Base-by-base conservation (phyloP, 2,113 vertebrate genomes). In the Tinamus guttatus region DNA sequence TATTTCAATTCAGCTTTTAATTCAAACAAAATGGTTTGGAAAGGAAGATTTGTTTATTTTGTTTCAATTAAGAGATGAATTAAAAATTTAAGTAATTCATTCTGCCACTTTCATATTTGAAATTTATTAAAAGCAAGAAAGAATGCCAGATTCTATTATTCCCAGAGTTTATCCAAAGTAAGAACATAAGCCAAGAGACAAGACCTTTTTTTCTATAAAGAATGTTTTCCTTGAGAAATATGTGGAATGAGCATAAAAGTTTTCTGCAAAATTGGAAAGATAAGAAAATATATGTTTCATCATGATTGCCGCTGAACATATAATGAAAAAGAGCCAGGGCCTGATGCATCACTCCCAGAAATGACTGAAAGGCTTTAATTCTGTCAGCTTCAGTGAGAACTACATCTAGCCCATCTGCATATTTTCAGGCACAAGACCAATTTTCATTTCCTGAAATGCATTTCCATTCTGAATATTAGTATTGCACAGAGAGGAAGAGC, bases 371-470 rank as follows among this genome's bases (percentile, higher is more conserved):
- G 12, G 8, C 6, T 81, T 92, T 59, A 52, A 69, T 94, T 94
- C 89, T 67, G 67, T 62, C 71, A 69, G 63, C 19, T 89, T 87
- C 79, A 64, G 19, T n/a, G 91, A 94, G 89, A 95, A 56, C 1
- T 88, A 56, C 54, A 63, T 89, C 7, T 18, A 74, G 27, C 24
- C 79, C 87, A 94, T 89, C 79, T 91, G 64, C 32, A 38, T 87
- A 71, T 85, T 94, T 93, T 89, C 81, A 87, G 91, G 92, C 93
- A 93, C 28, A 70, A 82, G 32, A 91, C 90, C 85, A 96, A 87
- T 77, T 89, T 89, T 94, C 71, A 93, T 96, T 97, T 97, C 94
- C 94, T 95, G 96, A 81, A 3, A 0, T 74, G n/a, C 36, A 67
- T 87, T 91, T 95, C 81, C 71, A 51, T 20, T 80, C 81, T 89